Conservation (phyloP, 1,140 invertebrate species). For the Dryas iulia region DNA sequence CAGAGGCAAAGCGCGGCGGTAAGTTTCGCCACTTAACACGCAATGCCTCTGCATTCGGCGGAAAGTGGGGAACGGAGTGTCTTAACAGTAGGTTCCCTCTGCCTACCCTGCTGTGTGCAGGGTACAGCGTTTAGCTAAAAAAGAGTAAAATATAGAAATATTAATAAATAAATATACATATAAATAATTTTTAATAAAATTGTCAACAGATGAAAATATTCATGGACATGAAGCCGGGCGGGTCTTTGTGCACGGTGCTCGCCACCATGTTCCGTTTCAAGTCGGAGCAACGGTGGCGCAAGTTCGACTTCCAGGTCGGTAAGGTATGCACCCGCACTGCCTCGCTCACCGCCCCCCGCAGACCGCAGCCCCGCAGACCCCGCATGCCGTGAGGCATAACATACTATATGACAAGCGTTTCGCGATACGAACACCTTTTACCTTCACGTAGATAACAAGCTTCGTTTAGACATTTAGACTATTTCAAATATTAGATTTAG, state of each 20-base stretch:
- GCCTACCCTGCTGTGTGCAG: too few species aligned
- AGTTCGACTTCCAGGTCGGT: conserved; percentile 94
- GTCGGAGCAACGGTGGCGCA: conserved; percentile 96
- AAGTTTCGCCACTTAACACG: too few species aligned
- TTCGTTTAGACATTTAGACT: not conserved
- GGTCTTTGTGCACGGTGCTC: conserved; percentile 95
- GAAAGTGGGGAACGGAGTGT: too few species aligned
- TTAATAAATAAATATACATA: too few species aligned
- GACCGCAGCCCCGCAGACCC: conserved; percentile 40
- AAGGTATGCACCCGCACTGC: conserved; percentile 82
- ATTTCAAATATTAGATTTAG: not conserved
- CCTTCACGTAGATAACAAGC: not conserved
- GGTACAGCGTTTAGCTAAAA: too few species aligned
- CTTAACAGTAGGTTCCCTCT: too few species aligned
- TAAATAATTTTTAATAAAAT: not conserved
- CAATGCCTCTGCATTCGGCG: too few species aligned
- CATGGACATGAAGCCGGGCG: conserved; percentile 96
- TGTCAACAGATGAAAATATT: conserved; percentile 92
- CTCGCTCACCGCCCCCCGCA: conserved; percentile 39
- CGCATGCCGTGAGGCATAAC: conserved; percentile 36
- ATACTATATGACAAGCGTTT: conserved; percentile 38
- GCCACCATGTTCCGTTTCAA: conserved; percentile 97
- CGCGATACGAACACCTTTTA: not conserved
- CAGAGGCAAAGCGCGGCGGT: too few species aligned
- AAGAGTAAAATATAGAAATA: too few species aligned